Conservation (phyloP, 92 coral and sea anemone genomes). For the Bergia puertoricense region DNA sequence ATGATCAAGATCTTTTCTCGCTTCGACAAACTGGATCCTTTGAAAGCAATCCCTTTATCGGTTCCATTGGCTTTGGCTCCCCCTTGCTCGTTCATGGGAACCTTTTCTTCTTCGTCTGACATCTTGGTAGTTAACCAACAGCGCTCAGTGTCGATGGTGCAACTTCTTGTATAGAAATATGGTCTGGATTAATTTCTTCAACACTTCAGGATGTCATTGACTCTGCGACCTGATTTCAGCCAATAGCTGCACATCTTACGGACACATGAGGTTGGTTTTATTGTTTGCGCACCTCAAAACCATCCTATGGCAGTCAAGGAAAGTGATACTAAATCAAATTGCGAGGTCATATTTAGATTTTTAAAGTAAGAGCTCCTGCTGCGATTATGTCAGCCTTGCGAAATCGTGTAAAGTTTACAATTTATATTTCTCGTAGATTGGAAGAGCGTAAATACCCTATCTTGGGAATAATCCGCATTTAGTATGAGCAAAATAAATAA, state of each 20-base stretch:
- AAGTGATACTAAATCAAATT: no score
- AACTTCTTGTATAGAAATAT: no score
- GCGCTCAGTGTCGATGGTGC: no score
- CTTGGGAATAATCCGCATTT: no score
- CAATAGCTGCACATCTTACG: background rate
- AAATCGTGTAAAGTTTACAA: background rate
- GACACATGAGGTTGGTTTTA: background rate
- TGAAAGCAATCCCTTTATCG: background rate
- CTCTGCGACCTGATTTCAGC: background rate
- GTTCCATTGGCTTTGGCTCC: background rate
- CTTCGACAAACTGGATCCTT: background rate
- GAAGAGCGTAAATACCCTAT: no score
- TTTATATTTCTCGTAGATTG: no score
- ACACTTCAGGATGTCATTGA: background rate
- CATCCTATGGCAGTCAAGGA: no score
- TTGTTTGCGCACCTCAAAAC: background rate
- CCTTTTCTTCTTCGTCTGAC: conserved; percentile 11
- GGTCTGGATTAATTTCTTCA: background rate
- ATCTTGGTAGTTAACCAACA: background rate
- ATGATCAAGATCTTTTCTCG: conserved; percentile 17
- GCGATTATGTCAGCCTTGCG: background rate
- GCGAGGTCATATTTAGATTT: no score
- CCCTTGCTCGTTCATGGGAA: conserved; percentile 31
- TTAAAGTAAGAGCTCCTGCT: background rate
- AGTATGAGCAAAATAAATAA: no score